Base-by-base conservation (phyloP, 2,113 vertebrate species). In the Dicerorhinus sumatrensis region DNA sequence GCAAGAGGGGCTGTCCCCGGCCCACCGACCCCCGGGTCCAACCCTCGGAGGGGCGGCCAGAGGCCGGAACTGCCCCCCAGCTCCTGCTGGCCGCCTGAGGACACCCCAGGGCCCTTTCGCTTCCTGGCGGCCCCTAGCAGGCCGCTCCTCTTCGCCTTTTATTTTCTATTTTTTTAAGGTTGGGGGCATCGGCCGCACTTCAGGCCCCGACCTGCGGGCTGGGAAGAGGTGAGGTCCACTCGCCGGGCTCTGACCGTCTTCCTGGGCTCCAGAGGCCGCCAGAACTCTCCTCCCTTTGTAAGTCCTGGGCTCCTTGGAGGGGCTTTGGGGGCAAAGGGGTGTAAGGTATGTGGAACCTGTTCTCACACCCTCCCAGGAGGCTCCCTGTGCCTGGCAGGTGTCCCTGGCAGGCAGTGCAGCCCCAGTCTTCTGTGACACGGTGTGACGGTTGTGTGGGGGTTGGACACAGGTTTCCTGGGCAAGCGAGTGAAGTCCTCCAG, bases 391-490 rank as follows among this genome's bases (percentile, higher is more conserved):
- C 67, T 18, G 51, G 76, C 29, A 33, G 62, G 77, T 33, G 18
- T 33, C 25, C 46, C 33, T 51, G 46, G 63, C 8, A 17, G 73
- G 62, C 17, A 4, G 60, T 62, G 10, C 20, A 29, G 86, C 67
- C 62, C 77, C 67, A 33, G 77, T 86, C 56, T 56, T 20, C 75
- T 11, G 54, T 83, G 65, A 13, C 18, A 14, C 0, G 2, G 65
- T 25, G 51, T 29, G 62, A 2, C 42, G n/a, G 8, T 25, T 1
- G 1, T 0, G 3, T 25, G 63, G 17, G 67, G 21, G 8, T 6
- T 72, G 89, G 75, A 62, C 70, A 62, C 42, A 11, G 1, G 6
- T 6, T 33, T 31, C 62, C 73, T 8, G 46, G 48, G 36, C 60
- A 6, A 8, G 60, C 58, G 72, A 18, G 33, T 0, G 46, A n/a